Evolutionary conservation across 2,888 invertebrate species (phyloP).

Genomic region (Protonemura montana): DNA sequence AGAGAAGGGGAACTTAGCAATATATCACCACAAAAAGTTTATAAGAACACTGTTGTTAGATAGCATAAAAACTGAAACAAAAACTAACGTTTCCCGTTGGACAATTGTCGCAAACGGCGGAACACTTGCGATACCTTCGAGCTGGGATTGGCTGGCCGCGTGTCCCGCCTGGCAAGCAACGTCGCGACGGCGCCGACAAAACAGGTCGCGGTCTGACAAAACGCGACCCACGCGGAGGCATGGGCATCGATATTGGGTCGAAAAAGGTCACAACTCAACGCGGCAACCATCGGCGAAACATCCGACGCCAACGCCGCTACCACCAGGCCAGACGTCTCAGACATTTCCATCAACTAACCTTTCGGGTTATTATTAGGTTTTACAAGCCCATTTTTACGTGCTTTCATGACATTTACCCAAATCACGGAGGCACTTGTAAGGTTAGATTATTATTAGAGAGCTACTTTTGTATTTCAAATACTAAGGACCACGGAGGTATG

Average conservation of each 20-base stretch:
- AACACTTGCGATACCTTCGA: background rate
- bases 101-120: background rate
- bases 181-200: background rate
- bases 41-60: background rate
- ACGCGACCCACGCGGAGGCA: too few species aligned
- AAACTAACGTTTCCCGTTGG: background rate
- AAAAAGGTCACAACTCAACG: background rate
- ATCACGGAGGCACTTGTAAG: background rate
- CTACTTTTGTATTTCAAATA: background rate
- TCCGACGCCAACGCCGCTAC: background rate
- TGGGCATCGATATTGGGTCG: background rate
- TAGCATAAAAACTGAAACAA: background rate
- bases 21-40: background rate
- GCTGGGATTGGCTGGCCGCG: background rate
- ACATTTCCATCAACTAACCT: background rate
- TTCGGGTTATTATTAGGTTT: background rate
- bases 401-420: background rate
- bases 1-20: background rate
- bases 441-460: background rate
- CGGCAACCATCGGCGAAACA: background rate
- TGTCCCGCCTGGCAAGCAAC: background rate
- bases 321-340: background rate
- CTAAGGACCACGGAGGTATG: background rate
- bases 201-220: background rate
- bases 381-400: background rate